These are phyloP conservation scores for Entomobrya proxima DNA, from an alignment of 2,888 invertebrate species.

Conservation along the genomic window DNA sequence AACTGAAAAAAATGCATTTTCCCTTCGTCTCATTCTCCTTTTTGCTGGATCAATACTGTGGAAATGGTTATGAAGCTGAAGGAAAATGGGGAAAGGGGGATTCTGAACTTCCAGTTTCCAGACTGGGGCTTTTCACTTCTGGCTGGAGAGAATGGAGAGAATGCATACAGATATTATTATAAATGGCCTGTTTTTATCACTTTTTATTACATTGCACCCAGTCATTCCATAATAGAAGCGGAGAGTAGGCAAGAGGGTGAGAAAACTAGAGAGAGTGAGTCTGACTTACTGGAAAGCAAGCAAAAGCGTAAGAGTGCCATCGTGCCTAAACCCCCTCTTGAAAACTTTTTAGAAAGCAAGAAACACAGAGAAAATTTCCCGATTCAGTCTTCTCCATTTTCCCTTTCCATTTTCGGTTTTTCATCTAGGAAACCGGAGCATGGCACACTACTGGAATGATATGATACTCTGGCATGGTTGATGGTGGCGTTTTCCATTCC, in stretches of 20 bases:
- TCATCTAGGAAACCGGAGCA: not conserved
- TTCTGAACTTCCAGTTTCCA: constrained; percentile 31
- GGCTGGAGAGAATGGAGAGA: constrained; percentile 4
- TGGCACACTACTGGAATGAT: not conserved
- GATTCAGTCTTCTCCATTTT: too few species aligned
- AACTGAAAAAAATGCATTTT: constrained; percentile 21
- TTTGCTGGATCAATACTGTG: constrained; percentile 27
- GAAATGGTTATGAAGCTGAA: not conserved
- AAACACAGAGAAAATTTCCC: too few species aligned
- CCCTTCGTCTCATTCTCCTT: not conserved
- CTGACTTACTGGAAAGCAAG: not conserved
- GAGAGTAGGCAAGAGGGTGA: not conserved
- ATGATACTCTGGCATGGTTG: not conserved
- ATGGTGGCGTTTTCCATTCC: constrained; percentile 5
- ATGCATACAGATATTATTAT: constrained; percentile 9
- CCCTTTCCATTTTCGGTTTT: not conserved
- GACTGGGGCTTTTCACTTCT: constrained; percentile 41
- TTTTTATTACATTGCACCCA: constrained; percentile 45
- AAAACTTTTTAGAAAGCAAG: too few species aligned
- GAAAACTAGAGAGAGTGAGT: not conserved
- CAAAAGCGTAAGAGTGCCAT: too few species aligned
- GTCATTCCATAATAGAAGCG: not conserved
- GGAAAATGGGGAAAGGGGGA: not conserved
- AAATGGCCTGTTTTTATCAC: not conserved
- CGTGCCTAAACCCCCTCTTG: too few species aligned